Conservation (phyloP, 2,888 invertebrate genomes). For the Biston stratarius region DNA sequence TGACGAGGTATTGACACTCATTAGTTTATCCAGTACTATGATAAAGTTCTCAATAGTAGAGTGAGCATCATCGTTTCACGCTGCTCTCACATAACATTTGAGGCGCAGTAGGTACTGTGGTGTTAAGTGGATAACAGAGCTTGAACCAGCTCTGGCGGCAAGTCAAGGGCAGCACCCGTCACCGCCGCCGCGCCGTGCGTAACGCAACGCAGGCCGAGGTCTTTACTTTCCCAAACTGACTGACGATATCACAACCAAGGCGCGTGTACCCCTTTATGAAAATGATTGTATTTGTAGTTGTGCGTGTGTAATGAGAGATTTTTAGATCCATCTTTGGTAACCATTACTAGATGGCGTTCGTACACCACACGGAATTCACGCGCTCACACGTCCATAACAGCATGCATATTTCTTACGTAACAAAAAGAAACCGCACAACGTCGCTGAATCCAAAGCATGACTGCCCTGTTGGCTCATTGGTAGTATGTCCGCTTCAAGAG, state of each 20-base stretch:
- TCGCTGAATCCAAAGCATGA: too few relatives aligned
- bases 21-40: background rate
- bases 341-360: too few relatives aligned
- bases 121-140: slow-evolving; percentile 21
- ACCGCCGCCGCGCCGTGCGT: slow-evolving; percentile 58
- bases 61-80: background rate
- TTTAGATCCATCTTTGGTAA: too few relatives aligned
- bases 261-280: slow-evolving; percentile 45
- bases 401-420: too few relatives aligned
- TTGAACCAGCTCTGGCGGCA: slow-evolving; percentile 56
- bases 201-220: slow-evolving; percentile 65
- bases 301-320: too few relatives aligned
- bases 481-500: too few relatives aligned
- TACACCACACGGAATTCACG: too few relatives aligned
- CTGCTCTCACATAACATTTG: background rate
- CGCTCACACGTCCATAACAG: too few relatives aligned
- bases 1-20: too few relatives aligned
- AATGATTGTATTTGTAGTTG: slow-evolving; percentile 17
- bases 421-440: too few relatives aligned
- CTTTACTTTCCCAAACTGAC: slow-evolving; percentile 78
- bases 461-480: too few relatives aligned
- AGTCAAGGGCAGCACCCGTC: slow-evolving; percentile 81
- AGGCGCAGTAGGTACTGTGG: background rate
- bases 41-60: background rate
- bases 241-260: slow-evolving; percentile 48